Evolutionary conservation across 2,113 vertebrate species (phyloP), one percentile per base, ranked within the genome.

Genomic region (Sterna hirundo): DNA sequence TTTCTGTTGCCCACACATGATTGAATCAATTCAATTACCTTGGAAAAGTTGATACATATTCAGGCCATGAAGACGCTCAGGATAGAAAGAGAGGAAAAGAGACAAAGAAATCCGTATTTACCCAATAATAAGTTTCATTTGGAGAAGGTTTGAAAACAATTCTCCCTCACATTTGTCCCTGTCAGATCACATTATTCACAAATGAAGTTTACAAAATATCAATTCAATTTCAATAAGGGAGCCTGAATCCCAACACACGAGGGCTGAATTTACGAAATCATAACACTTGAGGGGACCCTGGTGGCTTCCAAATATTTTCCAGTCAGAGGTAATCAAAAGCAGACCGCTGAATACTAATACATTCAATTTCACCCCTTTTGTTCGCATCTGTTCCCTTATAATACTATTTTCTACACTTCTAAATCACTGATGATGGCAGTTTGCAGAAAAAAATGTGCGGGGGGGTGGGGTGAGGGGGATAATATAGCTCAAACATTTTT

Each of bases 161-260:
- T 99, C 99, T 98, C 98, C 98, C 98, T 98, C 98, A 98, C 99
- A 99, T 99, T 99, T 99, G 99, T 99, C 99, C 99, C 99, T 99
- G 99, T 99, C 99, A 99, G 99, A 99, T 99, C 98, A 97, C 98
- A 99, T 99, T 99, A 99, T 99, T 98, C 98, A 97, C 99, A 99
- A 99, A 99, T 99, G 99, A 99, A 99, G 98, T 99, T 99, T 99
- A 99, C 99, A 99, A 99, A 99, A 99, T 99, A 99, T 99, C 99
- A 99, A 99, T 99, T 99, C 99, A 99, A 99, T 99, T 99, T 99
- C 99, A 99, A 98, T 98, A 99, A 99, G 97, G 93, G 96, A 98
- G 94, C 97, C 96, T 97, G 98, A 98, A 97, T 98, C 98, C 97
- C 98, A 98, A 98, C 98, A 97, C 98, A 98, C 96, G 89, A 62